Evolutionary conservation across 2,797 vertebrate genomes (phyloP), one percentile per base, ranked within the genome.

Genomic region (Menidia menidia): DNA sequence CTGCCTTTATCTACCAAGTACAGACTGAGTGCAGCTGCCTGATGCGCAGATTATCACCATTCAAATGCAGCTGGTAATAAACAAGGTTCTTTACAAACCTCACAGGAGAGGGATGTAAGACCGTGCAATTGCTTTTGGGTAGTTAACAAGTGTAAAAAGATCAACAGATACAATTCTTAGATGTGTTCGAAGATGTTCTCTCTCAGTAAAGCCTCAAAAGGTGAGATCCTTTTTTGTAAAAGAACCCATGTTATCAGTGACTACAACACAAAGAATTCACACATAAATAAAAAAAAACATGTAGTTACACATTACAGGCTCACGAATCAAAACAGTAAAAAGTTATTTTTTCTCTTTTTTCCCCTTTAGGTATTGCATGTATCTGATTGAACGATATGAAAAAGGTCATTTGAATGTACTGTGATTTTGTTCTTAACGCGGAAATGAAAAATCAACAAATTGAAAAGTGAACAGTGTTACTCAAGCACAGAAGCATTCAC

Each of bases 1-100:
- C 83, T 72, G 82, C 71, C 86, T 91, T 92, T 91, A 88, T 92
- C 88, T 88, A 64, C 65, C 64, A 52, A 60, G 70, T 73, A 77
- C 89, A 89, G 82, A 73, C 75, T 50, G 81, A 72, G 68, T 58
- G 65, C 68, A 75, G 81, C 62, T 62, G 74, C 82, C 83, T 78
- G 86, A 92, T 89, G 78, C 76, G 65, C 68, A 88, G 87, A 90
- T 91, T 87, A 88, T 69, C 6, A 1, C 31, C 45, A 70, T 82
- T 81, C 66, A 89, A 66, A 80, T 71, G 71, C 47, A 77, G 65
- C 71, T 71, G 71, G 71, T 78, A 64, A 77, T 67, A 86, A 82
- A 70, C 43, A 54, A 16, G 51, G 31, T 70, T 60, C 12, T 67
- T 59, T 15, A 18, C 10, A 4, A 60, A 64, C 51, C 59, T 58